Evolutionary conservation across 1,140 invertebrate genomes (phyloP), one percentile per base, ranked within the genome.

Genomic region (Drepana arcuata): DNA sequence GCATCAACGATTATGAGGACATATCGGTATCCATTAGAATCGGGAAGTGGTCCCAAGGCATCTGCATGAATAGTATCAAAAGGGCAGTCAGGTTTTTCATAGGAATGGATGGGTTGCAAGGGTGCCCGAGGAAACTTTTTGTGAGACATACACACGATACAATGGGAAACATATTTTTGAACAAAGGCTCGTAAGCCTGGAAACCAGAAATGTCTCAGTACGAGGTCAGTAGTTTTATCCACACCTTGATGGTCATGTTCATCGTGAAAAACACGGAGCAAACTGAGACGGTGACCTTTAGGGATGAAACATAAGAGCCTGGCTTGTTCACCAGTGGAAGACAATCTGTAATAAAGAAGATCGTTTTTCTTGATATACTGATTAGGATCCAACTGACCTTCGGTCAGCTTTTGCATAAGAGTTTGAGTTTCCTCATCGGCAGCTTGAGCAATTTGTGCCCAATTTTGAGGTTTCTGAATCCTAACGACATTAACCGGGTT

Each of bases 241-340:
- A 16, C 6, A 5, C 48, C 48, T 1, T 48, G 40, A 27, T 59
- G 55, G 7, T 48, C 36, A n/a, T 56, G 46, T 13, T 59, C 46
- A 31, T 59, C 52, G 27, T 59, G 55, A 27, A 59, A 58, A 1
- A 56, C 11, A 7, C 48, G 23, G n/a, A 58, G 16, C 1, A 59
- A 26, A 18, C 52, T 47, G 6, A 46, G 16, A 4, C 47, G 34
- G 14, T 32, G 24, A 7, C 41, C 41, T 11, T 34, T 44, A 2
- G 44, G 37, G 2, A 41, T 28, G 15, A 15, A 41, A 34, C 43
- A 47, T 1, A 40, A 10, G 0, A 36, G 37, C 0, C 43, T 5
- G n/a, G 32, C 11, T n/a, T 41, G 16, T 16, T 41, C 30, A 11
- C 37, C 26, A 25, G 28, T 15, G 5, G 11, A 10, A n/a, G 7